Evolutionary conservation across 2,113 vertebrate species (phyloP).

Genomic region (Psilopsiagon aymara): DNA sequence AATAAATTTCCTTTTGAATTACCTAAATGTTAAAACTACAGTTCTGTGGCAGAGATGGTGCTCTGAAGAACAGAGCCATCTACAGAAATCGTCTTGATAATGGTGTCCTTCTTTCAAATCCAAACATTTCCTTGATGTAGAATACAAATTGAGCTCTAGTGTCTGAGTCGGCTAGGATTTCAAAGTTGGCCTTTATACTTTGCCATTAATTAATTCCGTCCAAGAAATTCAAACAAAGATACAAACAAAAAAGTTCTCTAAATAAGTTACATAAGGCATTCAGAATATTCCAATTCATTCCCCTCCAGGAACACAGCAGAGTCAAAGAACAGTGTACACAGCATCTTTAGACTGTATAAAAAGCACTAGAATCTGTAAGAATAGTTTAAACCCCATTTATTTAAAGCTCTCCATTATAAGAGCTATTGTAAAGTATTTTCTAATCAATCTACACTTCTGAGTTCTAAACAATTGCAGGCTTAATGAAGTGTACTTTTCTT

Average conservation of each 20-base stretch:
- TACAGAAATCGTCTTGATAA: conserved; percentile 68
- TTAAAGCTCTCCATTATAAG: conserved; percentile 41
- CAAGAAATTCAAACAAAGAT: conserved; percentile 69
- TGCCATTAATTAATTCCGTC: conserved; percentile 66
- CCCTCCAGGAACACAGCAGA: conserved; percentile 63
- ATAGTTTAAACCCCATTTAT: conserved; percentile 43
- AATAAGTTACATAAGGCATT: conserved; percentile 75
- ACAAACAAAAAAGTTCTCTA: conserved; percentile 69
- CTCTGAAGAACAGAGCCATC: conserved; percentile 50
- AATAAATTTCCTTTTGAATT: conserved; percentile 22
- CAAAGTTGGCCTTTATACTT: conserved; percentile 67
- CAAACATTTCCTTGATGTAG: conserved; percentile 60
- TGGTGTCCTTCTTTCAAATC: conserved; percentile 68
- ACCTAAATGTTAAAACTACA: neutral
- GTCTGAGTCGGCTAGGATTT: conserved; percentile 69
- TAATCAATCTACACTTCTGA: conserved; percentile 58
- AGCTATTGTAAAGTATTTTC: conserved; percentile 45
- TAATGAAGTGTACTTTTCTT: conserved; percentile 50
- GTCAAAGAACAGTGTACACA: conserved; percentile 52
- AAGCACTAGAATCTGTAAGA: conserved; percentile 45
- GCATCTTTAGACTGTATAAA: conserved; percentile 48
- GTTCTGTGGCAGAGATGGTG: neutral
- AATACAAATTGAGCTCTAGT: conserved; percentile 70
- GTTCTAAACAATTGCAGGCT: conserved; percentile 18
- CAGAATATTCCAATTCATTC: conserved; percentile 66